A percentile compares a stretch with the other conserved stretches of the same genome.
phyloP scores from a whole-genome alignment of 92 coral and sea anemone species.

The Epizoanthus stellaris region DNA sequence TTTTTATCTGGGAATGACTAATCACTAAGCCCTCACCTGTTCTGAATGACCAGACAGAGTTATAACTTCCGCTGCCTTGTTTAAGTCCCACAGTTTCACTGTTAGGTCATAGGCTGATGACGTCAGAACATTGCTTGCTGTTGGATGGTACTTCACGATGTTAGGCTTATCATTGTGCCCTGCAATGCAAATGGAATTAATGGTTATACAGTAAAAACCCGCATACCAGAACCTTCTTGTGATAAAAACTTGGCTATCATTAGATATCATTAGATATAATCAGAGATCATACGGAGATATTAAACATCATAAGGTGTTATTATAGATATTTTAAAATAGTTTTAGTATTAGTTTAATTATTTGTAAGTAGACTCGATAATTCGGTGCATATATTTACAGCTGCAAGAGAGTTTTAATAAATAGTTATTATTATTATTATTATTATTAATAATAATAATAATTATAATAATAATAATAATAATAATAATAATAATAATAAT shows the following conservation, averaged over 20 bases:
- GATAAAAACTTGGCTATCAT: background rate
- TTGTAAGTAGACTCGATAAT: too few relatives aligned
- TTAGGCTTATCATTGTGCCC: slow-evolving; percentile 94
- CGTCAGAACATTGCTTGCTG: slow-evolving; percentile 81
- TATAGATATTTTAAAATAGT: too few relatives aligned
- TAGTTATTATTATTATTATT: too few relatives aligned
- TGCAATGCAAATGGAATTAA: slow-evolving; percentile 28
- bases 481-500: too few relatives aligned
- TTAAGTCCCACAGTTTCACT: slow-evolving; percentile 90
- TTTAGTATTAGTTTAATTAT: too few relatives aligned
- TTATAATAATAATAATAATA: too few relatives aligned
- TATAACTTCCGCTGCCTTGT: slow-evolving; percentile 58
- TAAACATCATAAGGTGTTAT: too few relatives aligned
- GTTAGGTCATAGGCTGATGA: slow-evolving; percentile 86
- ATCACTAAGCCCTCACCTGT: slow-evolving; percentile 56
- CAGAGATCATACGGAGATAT: too few relatives aligned
- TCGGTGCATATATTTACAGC: too few relatives aligned
- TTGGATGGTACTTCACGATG: slow-evolving; percentile 90
- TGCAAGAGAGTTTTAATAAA: too few relatives aligned
- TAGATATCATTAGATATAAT: too few relatives aligned
- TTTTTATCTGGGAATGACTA: background rate
- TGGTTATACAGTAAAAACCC: background rate
- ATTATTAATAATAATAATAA: too few relatives aligned
- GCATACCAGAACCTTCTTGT: background rate
- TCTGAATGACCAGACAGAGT: slow-evolving; percentile 83